Percentiles rank a stretch among this genome's conserved stretches.
Evolutionary conservation across 2,888 invertebrate genomes (phyloP).

Genomic region (Tethea ocularis): DNA sequence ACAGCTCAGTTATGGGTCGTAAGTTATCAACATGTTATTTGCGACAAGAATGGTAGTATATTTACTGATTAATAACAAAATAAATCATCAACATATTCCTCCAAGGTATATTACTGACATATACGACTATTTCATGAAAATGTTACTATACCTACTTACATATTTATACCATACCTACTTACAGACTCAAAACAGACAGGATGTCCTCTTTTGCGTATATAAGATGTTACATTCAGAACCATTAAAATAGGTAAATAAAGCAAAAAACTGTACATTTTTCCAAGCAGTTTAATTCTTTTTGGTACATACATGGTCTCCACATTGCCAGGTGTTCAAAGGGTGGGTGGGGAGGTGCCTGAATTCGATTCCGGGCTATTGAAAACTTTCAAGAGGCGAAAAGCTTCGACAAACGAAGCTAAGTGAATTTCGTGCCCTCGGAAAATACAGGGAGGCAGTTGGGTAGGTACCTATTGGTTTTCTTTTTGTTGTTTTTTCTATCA

Average conservation of each 20-base stretch:
- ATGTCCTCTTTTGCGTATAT: not conserved
- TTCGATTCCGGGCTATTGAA: slow-evolving; percentile 83
- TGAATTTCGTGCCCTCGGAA: slow-evolving; percentile 81
- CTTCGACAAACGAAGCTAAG: slow-evolving; percentile 85
- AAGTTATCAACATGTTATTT: too few species aligned
- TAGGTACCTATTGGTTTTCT: not conserved
- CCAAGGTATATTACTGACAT: too few species aligned
- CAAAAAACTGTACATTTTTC: not conserved
- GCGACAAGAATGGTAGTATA: too few species aligned
- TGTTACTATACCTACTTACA: too few species aligned
- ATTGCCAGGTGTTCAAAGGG: slow-evolving; percentile 54
- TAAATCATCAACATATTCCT: too few species aligned
- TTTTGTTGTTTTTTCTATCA: not conserved
- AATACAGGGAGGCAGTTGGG: slow-evolving; percentile 42
- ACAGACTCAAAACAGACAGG: too few species aligned
- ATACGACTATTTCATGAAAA: too few species aligned
- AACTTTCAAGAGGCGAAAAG: slow-evolving; percentile 84
- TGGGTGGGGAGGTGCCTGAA: slow-evolving; percentile 59
- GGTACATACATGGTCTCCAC: slow-evolving; percentile 45
- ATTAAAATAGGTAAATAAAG: not conserved
- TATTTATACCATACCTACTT: too few species aligned
- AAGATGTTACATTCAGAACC: not conserved
- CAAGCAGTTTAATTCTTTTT: slow-evolving; percentile 23
- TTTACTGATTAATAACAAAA: too few species aligned
- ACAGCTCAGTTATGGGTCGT: too few species aligned